A percentile compares a stretch with the other conserved stretches of the same genome.
These are phyloP conservation scores for Crypturellus tataupa DNA, from an alignment of 2,797 vertebrate genomes.

Conservation along the genomic window DNA sequence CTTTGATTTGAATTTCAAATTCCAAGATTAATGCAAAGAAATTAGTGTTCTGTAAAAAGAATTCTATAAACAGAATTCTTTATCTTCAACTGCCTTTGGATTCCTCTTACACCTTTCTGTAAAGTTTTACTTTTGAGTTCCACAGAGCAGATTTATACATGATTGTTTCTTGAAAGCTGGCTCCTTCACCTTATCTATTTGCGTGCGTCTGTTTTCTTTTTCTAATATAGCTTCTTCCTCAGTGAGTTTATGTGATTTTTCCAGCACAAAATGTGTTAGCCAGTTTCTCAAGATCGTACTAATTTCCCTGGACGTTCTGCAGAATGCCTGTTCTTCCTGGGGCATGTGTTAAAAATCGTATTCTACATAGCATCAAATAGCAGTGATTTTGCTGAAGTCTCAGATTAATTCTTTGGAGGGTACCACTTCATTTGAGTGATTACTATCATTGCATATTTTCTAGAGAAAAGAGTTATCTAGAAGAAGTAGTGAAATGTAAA, in stretches of 20 bases:
- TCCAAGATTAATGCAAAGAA: neutral
- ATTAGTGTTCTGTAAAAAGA: neutral
- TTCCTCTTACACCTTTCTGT: neutral
- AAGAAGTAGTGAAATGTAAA: slow-evolving; percentile 1
- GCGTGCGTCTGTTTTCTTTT: neutral
- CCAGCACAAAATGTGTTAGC: neutral
- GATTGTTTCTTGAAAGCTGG: neutral
- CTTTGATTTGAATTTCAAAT: neutral
- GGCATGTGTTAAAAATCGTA: slow-evolving; percentile 33
- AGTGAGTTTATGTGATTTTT: neutral
- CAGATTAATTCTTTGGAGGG: slow-evolving; percentile 25
- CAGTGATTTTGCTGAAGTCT: slow-evolving; percentile 2
- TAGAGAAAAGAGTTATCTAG: slow-evolving; percentile 21
- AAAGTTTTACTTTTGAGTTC: neutral
- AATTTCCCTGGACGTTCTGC: slow-evolving; percentile 11
- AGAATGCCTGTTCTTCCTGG: neutral
- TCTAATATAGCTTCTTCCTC: neutral
- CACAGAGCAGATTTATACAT: neutral
- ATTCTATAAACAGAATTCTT: neutral
- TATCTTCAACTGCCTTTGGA: neutral
- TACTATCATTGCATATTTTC: neutral
- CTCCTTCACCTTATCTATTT: neutral
- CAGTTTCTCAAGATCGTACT: slow-evolving; percentile 24
- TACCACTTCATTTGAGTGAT: slow-evolving; percentile 27
- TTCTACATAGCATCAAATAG: neutral